phyloP scores from a whole-genome alignment of 2,888 invertebrate genomes.

The Darwinula stevensoni region DNA sequence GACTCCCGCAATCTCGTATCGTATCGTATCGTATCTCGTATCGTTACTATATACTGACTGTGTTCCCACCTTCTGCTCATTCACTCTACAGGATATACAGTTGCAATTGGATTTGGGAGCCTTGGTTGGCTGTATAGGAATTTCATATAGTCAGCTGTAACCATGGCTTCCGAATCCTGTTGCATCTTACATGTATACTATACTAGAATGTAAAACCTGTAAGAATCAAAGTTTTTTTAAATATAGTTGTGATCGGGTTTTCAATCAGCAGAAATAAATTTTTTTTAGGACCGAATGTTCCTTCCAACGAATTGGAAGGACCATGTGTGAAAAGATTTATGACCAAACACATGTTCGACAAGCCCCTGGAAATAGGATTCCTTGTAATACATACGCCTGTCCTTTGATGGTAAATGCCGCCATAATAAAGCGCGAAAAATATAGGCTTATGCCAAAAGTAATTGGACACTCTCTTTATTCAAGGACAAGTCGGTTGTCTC shows the following conservation, averaged over 20 bases:
- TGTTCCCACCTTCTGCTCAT: conserved; percentile 2
- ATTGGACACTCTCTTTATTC: conserved; percentile 2
- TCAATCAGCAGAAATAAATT: conserved; percentile 2
- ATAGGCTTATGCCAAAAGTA: conserved; percentile 2
- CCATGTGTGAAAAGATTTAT: conserved; percentile 2
- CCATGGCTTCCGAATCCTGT: conserved; percentile 2
- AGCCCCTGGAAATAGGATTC: conserved; percentile 2
- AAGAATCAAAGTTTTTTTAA: conserved; percentile 2
- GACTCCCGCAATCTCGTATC: conserved; percentile 2
- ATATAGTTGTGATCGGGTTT: conserved; percentile 2
- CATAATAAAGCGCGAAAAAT: conserved; percentile 2
- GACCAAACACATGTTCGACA: conserved; percentile 2
- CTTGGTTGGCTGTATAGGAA: conserved; percentile 2
- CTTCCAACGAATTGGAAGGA: conserved; percentile 1
- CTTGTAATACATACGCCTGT: conserved; percentile 2
- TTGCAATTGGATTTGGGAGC: conserved; percentile 2
- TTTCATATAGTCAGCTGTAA: conserved; percentile 2
- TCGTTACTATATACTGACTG: conserved; percentile 2
- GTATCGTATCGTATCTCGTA: conserved; percentile 2
- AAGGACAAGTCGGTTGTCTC: conserved; percentile 2
- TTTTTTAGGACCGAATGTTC: conserved; percentile 2
- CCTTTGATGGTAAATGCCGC: conserved; percentile 2
- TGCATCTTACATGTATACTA: conserved; percentile 2
- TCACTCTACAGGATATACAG: conserved; percentile 2
- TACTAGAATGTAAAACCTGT: conserved; percentile 2